Evolutionary conservation across 2,888 invertebrate species (phyloP).

Genomic region (Agrilus biguttatus): DNA sequence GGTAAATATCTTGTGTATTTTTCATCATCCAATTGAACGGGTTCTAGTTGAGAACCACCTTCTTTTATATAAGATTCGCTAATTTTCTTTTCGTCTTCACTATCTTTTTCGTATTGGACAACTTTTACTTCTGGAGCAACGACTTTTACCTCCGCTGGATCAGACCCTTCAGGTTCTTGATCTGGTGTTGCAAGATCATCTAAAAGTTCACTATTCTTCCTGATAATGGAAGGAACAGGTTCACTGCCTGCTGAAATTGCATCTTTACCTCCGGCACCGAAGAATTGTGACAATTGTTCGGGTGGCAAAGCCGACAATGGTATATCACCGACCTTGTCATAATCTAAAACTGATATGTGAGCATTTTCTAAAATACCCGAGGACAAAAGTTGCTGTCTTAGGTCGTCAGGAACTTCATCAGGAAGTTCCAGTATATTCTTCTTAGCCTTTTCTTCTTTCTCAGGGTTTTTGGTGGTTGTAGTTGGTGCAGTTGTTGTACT

Average conservation of each 20-base stretch:
- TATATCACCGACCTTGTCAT: constrained; percentile 77
- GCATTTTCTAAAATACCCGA: constrained; percentile 80
- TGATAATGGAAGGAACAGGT: constrained; percentile 50
- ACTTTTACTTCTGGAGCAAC: constrained; percentile 65
- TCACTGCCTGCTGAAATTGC: constrained; percentile 51
- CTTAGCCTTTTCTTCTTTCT: constrained; percentile 31
- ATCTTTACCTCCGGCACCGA: constrained; percentile 66
- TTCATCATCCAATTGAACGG: constrained; percentile 57
- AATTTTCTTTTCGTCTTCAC: constrained; percentile 53
- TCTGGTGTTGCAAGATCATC: constrained; percentile 27
- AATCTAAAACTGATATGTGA: constrained; percentile 75
- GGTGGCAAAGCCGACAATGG: constrained; percentile 70
- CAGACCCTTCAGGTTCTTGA: constrained; percentile 42
- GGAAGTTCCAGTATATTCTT: constrained; percentile 49
- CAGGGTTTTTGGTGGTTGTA: constrained; percentile 23
- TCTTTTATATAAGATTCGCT: constrained; percentile 58
- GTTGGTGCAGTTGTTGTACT: constrained; percentile 34
- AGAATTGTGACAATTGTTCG: constrained; percentile 75
- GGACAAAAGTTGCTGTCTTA: constrained; percentile 65
- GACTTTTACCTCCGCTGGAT: constrained; percentile 36
- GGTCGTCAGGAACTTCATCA: constrained; percentile 78
- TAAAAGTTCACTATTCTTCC: constrained; percentile 44
- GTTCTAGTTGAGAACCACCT: constrained; percentile 58
- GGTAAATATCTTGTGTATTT: constrained; percentile 75
- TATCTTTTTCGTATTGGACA: constrained; percentile 65